Evolutionary conservation across 2,113 vertebrate species (phyloP).

Genomic region (Toxostoma redivivum): DNA sequence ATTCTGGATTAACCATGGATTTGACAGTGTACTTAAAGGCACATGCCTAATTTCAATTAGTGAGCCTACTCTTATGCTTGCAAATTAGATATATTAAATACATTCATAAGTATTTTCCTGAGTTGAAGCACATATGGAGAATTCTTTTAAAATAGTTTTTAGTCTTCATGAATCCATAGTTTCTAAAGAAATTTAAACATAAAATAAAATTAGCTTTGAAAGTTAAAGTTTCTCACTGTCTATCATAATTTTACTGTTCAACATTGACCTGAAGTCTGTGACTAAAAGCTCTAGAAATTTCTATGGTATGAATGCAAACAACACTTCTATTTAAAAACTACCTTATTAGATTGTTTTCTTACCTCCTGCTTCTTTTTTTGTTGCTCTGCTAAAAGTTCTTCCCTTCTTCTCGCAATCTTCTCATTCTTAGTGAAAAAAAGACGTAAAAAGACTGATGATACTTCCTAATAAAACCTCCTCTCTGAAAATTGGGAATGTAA

Average conservation of each 20-base stretch:
- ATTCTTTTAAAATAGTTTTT: background rate
- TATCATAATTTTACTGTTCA: background rate
- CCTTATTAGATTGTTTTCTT: conserved; percentile 22
- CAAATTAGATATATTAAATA: background rate
- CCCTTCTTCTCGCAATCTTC: conserved; percentile 80
- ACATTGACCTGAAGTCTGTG: background rate
- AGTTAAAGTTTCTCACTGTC: background rate
- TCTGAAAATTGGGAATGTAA: background rate
- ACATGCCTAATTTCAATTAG: background rate
- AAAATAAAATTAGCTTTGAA: background rate
- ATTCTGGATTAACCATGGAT: background rate
- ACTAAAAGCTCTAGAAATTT: background rate
- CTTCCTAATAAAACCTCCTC: background rate
- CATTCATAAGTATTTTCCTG: background rate
- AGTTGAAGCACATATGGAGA: background rate
- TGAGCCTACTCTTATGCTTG: background rate
- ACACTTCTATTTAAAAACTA: background rate
- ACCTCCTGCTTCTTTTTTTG: conserved; percentile 64
- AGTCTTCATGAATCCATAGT: background rate
- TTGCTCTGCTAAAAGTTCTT: conserved; percentile 80
- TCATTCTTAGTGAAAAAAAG: conserved; percentile 67
- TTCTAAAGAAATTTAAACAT: background rate
- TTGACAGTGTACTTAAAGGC: background rate
- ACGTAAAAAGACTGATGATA: background rate
- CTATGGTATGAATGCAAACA: background rate